Percentiles rank a stretch among this genome's conserved stretches.
Evolutionary conservation across 2,888 invertebrate genomes (phyloP).

Genomic region (Drosophila falleni): DNA sequence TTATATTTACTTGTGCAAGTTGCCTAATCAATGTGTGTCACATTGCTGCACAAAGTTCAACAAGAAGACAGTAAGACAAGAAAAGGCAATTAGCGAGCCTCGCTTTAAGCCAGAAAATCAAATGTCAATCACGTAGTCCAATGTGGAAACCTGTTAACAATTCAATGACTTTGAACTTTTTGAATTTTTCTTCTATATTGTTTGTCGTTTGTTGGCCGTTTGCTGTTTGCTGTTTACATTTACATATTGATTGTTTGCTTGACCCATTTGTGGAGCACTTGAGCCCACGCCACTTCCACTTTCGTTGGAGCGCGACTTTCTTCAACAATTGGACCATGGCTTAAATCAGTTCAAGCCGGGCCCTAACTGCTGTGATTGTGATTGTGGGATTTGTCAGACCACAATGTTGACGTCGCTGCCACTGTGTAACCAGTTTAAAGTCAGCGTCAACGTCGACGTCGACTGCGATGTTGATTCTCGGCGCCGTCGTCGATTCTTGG

Average conservation of each 20-base stretch:
- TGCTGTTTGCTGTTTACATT: constrained; percentile 51
- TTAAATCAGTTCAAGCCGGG: constrained; percentile 13
- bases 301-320: constrained; percentile 71
- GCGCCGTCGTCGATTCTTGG: constrained; percentile 52
- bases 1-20: constrained; percentile 2
- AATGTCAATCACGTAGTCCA: constrained; percentile 70
- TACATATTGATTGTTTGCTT: constrained; percentile 72
- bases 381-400: constrained; percentile 31
- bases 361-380: constrained; percentile 11
- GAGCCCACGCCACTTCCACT: constrained; percentile 79
- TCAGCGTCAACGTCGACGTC: constrained; percentile 19
- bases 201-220: constrained; percentile 19
- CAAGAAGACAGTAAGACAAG: constrained; percentile 50
- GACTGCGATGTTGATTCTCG: constrained; percentile 46
- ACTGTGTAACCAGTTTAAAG: constrained; percentile 65
- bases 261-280: constrained; percentile 65
- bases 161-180: constrained; percentile 80
- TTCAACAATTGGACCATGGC: constrained; percentile 48
- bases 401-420: constrained; percentile 5
- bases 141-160: constrained; percentile 70
- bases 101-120: constrained; percentile 50
- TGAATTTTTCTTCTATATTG: constrained; percentile 13
- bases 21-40: constrained; percentile 34
- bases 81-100: constrained; percentile 65
- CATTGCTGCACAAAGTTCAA: constrained; percentile 33